Evolutionary conservation across 2,888 invertebrate species (phyloP).

Genomic region (Actias luna): DNA sequence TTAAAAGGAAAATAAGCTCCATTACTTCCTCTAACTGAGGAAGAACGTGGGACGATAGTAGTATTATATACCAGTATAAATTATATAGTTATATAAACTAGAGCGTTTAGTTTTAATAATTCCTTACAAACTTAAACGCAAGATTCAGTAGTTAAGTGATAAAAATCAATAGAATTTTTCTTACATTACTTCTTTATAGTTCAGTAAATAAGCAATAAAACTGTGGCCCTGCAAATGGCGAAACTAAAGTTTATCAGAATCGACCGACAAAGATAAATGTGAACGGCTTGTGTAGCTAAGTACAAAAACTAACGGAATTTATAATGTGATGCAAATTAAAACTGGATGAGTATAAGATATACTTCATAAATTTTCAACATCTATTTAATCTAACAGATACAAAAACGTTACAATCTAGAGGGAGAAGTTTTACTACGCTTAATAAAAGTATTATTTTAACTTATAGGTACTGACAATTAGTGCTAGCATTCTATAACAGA

Average conservation of each 20-base stretch:
- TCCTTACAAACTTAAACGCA: not conserved
- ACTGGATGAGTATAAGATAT: not conserved
- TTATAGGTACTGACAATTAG: too few species aligned
- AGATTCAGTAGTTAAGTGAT: not conserved
- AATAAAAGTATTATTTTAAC: too few species aligned
- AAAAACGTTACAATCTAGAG: not conserved
- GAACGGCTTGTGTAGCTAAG: slow-evolving; percentile 25
- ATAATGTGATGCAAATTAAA: slow-evolving; percentile 1
- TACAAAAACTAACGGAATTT: slow-evolving; percentile 9
- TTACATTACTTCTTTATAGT: slow-evolving; percentile 6
- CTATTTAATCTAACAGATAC: not conserved
- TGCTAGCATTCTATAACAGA: too few species aligned
- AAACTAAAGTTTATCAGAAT: slow-evolving; percentile 38
- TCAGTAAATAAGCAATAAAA: not conserved
- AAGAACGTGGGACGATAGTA: not conserved
- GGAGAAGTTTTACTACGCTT: not conserved
- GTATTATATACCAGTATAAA: not conserved
- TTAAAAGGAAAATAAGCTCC: not conserved
- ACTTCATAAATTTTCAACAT: not conserved
- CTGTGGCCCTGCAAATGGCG: slow-evolving; percentile 12
- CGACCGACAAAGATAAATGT: slow-evolving; percentile 50
- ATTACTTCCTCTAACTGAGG: not conserved
- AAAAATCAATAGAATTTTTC: not conserved
- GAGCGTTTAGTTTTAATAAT: not conserved
- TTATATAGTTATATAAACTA: not conserved